Evolutionary conservation across 2,888 invertebrate species (phyloP), one percentile per base, ranked within the genome.

Genomic region (Lochmaea capreae): DNA sequence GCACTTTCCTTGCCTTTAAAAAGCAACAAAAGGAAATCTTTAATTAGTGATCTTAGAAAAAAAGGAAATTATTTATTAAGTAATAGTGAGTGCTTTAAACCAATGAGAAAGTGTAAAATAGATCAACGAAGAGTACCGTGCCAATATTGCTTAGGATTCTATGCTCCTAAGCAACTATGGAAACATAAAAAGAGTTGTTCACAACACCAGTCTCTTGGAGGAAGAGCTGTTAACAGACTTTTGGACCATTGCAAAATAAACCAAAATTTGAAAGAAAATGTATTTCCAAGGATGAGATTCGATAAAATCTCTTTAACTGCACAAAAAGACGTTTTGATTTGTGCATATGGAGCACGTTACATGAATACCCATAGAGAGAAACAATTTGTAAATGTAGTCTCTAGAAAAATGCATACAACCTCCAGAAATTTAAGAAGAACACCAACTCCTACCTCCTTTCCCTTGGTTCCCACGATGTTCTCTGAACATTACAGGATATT

Each of bases 21-120:
- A 12, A 46, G 39, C 14, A 66, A 22, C 52, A 26, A 74, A n/a
- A 65, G 72, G 66, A 65, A 46, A 68, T 10, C 54, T 16, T 43
- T 76, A 68, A 10, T 77, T 11, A 22, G 18, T 49, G 12, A n/a
- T 6, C 18, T 76, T 43, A 39, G 77, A 22, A 77, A 69, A 59
- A 77, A 77, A 54, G 77, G 76, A 65, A 77, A 76, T 39, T 77
- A 58, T 71, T 39, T 77, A 52, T 65, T 52, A 46, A 62, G 59
- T 33, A 71, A 68, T 10, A 12, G 2, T 43, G 43, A 8, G 14
- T 10, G n/a, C 43, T 58, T 46, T 49, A 75, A 76, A 65, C 65
- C 72, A n/a, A 68, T 74, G 9, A 43, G 52, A 65, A 39, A 63
- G 49, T 39, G 57, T 9, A 16, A 26, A 22, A 12, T 1, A 26